Evolutionary conservation across 2,113 vertebrate genomes (phyloP).

Genomic region (Micronycteris hirsuta): DNA sequence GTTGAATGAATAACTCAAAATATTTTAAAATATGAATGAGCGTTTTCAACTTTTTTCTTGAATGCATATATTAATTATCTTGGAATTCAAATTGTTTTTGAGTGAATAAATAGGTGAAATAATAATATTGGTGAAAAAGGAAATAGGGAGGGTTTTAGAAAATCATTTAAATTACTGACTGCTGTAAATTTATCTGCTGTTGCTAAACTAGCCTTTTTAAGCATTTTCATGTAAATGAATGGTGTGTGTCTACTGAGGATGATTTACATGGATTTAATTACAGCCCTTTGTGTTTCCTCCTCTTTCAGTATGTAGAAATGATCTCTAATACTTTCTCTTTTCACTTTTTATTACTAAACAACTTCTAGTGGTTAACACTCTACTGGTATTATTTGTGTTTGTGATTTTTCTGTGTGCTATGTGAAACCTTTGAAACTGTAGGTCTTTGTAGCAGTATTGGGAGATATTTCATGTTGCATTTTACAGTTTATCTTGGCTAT

Average conservation of each 20-base stretch:
- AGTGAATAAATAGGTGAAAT: background rate
- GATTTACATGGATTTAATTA: background rate
- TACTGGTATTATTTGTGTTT: background rate
- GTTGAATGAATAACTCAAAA: background rate
- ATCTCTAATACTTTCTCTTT: background rate
- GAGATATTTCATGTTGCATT: background rate
- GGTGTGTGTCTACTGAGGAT: background rate
- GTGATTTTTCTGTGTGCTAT: background rate
- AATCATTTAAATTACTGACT: background rate
- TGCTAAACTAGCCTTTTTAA: background rate
- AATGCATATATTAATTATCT: background rate
- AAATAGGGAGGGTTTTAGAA: background rate
- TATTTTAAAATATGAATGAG: background rate
- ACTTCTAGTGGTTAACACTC: background rate
- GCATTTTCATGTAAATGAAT: background rate
- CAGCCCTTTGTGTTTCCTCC: background rate
- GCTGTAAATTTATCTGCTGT: background rate
- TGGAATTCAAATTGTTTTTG: background rate
- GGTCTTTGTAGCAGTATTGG: background rate
- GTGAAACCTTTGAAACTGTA: background rate
- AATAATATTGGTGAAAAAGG: background rate
- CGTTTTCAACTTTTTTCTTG: background rate
- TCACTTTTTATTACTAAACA: background rate
- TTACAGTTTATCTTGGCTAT: background rate
- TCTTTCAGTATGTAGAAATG: background rate